These are phyloP conservation scores for Myotis lucifugus DNA, from an alignment of 2,113 vertebrate species.

Conservation along the genomic window DNA sequence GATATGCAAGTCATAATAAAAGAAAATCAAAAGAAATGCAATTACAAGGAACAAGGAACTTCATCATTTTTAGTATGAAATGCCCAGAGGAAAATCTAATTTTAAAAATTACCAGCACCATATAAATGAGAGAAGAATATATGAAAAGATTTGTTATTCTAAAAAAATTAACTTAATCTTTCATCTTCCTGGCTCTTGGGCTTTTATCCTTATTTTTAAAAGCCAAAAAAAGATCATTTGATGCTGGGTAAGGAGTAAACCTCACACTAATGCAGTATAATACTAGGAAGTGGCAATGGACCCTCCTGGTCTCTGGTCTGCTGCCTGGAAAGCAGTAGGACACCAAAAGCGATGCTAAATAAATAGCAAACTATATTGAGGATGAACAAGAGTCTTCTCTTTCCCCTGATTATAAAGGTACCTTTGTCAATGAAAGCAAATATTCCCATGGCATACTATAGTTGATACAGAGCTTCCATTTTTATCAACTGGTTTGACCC, in stretches of 20 bases:
- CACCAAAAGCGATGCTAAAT: neutral
- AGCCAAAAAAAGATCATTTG: neutral
- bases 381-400: neutral
- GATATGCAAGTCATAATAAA: slow-evolving; percentile 74
- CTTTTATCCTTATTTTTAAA: slow-evolving; percentile 38
- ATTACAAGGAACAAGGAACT: slow-evolving; percentile 38
- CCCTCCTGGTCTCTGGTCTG: neutral
- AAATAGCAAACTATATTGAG: neutral
- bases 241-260: neutral
- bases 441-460: accelerated
- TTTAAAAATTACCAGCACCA: slow-evolving; percentile 51
- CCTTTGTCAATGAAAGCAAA: neutral
- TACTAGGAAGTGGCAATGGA: neutral
- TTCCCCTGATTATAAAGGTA: neutral
- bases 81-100: slow-evolving; percentile 61
- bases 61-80: slow-evolving; percentile 57
- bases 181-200: slow-evolving; percentile 20
- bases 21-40: slow-evolving; percentile 71
- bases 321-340: neutral
- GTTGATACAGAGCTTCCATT: neutral
- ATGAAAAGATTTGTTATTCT: slow-evolving; percentile 45
- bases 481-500: neutral
- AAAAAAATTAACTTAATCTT: slow-evolving; percentile 52
- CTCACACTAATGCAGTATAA: neutral
- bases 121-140: slow-evolving; percentile 50